Evolutionary conservation across 2,113 vertebrate genomes (phyloP).

Genomic region (Sisor rabdophorus): DNA sequence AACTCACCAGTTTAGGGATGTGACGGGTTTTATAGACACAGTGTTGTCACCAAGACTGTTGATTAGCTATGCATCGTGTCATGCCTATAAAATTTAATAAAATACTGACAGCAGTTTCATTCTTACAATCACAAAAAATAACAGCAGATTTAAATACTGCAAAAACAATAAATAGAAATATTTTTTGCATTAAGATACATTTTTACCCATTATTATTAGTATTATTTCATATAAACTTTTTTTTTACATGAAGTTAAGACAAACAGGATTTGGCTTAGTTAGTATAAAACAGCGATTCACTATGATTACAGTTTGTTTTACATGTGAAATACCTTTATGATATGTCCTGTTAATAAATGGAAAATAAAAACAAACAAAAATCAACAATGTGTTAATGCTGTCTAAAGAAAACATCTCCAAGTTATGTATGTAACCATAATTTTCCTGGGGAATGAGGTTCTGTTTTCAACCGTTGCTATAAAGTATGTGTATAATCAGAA

Average conservation of each 20-base stretch:
- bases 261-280: neutral
- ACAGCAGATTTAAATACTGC: neutral
- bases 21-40: slow-evolving; percentile 29
- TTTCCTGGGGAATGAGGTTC: no score
- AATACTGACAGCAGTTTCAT: slow-evolving; percentile 1
- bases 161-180: neutral
- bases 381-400: neutral
- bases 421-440: neutral
- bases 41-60: slow-evolving; percentile 21
- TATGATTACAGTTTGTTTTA: neutral
- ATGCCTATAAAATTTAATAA: slow-evolving; percentile 11
- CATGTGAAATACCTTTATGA: neutral
- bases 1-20: slow-evolving; percentile 3
- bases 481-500: no score
- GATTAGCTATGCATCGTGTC: slow-evolving; percentile 25
- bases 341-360: neutral
- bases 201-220: no score
- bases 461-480: no score
- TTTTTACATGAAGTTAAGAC: neutral
- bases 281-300: neutral
- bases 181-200: neutral
- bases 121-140: neutral
- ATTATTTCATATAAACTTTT: neutral
- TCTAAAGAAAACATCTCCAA: neutral
- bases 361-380: neutral